A percentile compares a stretch with the other conserved stretches of the same genome.
These are phyloP conservation scores for Ctenopoma multispine DNA, from an alignment of 2,797 vertebrate species.

Conservation along the genomic window DNA sequence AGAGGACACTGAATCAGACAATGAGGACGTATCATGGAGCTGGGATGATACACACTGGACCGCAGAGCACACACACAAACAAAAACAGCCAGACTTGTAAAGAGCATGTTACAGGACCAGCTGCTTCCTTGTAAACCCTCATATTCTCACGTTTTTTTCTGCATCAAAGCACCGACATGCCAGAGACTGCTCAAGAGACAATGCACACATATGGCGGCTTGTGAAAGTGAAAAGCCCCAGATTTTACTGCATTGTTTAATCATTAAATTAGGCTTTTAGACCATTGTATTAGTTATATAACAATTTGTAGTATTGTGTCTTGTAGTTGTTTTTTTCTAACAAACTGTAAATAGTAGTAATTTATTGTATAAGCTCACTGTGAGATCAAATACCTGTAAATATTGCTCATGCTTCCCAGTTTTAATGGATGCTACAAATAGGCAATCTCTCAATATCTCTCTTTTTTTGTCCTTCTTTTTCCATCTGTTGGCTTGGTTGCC, in stretches of 20 bases:
- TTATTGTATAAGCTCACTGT: slow-evolving; percentile 35
- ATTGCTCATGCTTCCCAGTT: slow-evolving; percentile 1
- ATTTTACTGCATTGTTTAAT: slow-evolving; percentile 14
- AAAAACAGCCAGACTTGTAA: slow-evolving; percentile 49
- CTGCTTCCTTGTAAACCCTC: slow-evolving; percentile 47
- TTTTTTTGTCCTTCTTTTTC: slow-evolving; percentile 34
- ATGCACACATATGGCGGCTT: slow-evolving; percentile 53
- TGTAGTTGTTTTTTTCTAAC: slow-evolving; percentile 17
- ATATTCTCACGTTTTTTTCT: slow-evolving; percentile 28
- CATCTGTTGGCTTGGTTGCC: slow-evolving; percentile 65
- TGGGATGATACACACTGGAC: slow-evolving; percentile 82
- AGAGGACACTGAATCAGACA: slow-evolving; percentile 44
- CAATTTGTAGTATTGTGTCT: slow-evolving; percentile 18
- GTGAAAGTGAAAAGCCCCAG: slow-evolving; percentile 15
- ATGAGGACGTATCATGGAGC: slow-evolving; percentile 75
- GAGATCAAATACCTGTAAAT: slow-evolving; percentile 13
- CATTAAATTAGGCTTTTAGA: slow-evolving; percentile 16
- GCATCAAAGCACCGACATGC: slow-evolving; percentile 28
- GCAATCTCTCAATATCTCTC: slow-evolving; percentile 19
- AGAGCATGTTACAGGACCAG: slow-evolving; percentile 58
- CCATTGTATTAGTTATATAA: slow-evolving; percentile 27
- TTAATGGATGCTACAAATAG: slow-evolving; percentile 45
- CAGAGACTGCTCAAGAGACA: slow-evolving; percentile 26
- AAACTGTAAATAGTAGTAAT: slow-evolving; percentile 44
- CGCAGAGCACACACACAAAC: slow-evolving; percentile 54